Conservation (phyloP, 2,888 invertebrate species). For the Gastracanthus pulcherrimus region DNA sequence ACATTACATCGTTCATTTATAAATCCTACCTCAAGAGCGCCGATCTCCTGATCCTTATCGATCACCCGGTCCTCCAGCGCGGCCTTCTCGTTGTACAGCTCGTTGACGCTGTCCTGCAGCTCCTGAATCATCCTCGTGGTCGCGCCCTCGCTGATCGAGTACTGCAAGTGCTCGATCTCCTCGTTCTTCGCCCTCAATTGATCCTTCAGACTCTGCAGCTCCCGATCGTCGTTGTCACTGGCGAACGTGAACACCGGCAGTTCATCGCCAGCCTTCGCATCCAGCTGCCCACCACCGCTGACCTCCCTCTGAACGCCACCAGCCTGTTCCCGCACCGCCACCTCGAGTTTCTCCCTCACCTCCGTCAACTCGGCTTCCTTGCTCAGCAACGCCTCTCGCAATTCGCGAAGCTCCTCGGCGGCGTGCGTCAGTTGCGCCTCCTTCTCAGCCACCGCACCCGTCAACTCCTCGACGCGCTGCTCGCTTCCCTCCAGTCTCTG, state of each 20-base stretch:
- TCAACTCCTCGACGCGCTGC: conserved; percentile 15
- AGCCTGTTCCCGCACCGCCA: neutral
- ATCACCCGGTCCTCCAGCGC: conserved; percentile 64
- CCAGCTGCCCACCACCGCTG: neutral
- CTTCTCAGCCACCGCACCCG: conserved; percentile 39
- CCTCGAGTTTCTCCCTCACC: neutral
- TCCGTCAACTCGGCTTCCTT: neutral
- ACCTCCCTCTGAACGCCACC: neutral
- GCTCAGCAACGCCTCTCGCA: neutral
- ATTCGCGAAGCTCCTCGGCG: neutral
- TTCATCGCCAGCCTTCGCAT: conserved; percentile 59
- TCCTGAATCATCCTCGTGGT: conserved; percentile 74
- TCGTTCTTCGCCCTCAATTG: conserved; percentile 82
- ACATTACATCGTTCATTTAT: too few species aligned
- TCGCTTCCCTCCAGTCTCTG: conserved; percentile 21
- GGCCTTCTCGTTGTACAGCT: conserved; percentile 68
- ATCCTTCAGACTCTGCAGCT: conserved; percentile 59
- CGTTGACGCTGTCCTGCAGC: conserved; percentile 72
- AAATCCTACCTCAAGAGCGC: conserved; percentile 29
- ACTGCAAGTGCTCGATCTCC: conserved; percentile 86
- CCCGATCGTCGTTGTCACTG: conserved; percentile 58
- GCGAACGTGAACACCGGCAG: conserved; percentile 66
- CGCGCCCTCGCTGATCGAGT: conserved; percentile 80
- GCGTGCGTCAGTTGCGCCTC: neutral
- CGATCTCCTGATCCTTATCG: conserved; percentile 48